Base-by-base conservation (phyloP, 2,113 vertebrate species). In the Megaceryle torquata region DNA sequence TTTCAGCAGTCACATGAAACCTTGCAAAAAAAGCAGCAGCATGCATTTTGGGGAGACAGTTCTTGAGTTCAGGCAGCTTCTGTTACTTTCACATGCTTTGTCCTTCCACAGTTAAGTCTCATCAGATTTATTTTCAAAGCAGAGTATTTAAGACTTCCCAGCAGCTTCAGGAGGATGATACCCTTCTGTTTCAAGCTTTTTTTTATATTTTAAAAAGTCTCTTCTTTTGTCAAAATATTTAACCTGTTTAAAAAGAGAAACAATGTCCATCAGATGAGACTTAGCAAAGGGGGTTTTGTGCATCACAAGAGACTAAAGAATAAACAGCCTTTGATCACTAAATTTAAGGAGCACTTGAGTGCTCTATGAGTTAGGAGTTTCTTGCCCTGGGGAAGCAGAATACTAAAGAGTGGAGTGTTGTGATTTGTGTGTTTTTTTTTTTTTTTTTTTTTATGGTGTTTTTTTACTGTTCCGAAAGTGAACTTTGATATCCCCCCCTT, bases 151-250 rank as follows among this genome's bases (percentile, higher is more conserved):
- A 39, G 97, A 95, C 80, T 98, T 97, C 14, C 89, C 71, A 16
- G 97, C 89, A 21, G 97, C 96, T 74, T 98, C 95, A 35, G 98
- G 91, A 78, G 98, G 98, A 41, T 86, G 76, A 96, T 98, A 99
- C 4, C 98, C 98, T 90, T 98, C 98, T 3, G 93, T 95, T 97
- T 99, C 93, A 95, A 99, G 97, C 91, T 98, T 98, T 78, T 96
- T 98, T 95, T 99, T 99, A 57, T 98, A 99, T 97, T 99, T 99
- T 96, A 99, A 97, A 88, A 98, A 99, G 92, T 99, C 98, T 98
- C 99, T 98, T 98, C 99, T 98, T 97, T 98, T 99, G 93, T 96
- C 89, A 89, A 99, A 99, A 88, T 99, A 98, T 85, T 99, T 99
- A 86, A 99, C 99, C 99, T 99, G 97, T 92, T 82, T 41, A 64